Percentiles rank a stretch among this genome's conserved stretches.
phyloP scores from a whole-genome alignment of 2,888 invertebrate genomes.

The Hoplodrina blanda region DNA sequence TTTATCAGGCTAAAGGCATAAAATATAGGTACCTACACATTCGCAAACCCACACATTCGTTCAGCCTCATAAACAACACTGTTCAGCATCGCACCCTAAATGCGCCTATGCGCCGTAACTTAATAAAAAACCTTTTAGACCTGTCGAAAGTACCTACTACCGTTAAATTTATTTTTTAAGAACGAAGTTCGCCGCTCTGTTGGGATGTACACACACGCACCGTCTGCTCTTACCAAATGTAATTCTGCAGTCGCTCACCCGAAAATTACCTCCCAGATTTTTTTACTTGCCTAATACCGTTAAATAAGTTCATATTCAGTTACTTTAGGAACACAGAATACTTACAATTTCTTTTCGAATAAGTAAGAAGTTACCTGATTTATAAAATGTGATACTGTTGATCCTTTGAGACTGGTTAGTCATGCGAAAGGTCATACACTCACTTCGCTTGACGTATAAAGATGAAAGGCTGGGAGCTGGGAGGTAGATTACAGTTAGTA shows the following conservation, averaged over 20 bases:
- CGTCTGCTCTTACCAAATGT: slow-evolving; percentile 42
- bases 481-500: too few species aligned
- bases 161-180: slow-evolving; percentile 54
- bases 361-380: not conserved
- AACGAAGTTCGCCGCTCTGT: slow-evolving; percentile 31
- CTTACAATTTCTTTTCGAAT: not conserved
- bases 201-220: slow-evolving; percentile 7
- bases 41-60: not conserved
- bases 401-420: not conserved
- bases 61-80: slow-evolving; percentile 18
- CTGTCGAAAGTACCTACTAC: slow-evolving; percentile 36
- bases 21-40: not conserved
- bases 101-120: slow-evolving; percentile 47
- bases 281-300: slow-evolving; percentile 12
- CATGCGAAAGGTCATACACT: not conserved
- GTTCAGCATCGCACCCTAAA: slow-evolving; percentile 29
- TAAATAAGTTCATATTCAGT: slow-evolving; percentile 8
- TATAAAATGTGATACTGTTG: slow-evolving; percentile 6
- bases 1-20: not conserved
- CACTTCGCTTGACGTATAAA: too few species aligned
- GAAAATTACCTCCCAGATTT: slow-evolving; percentile 28
- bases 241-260: slow-evolving; percentile 40
- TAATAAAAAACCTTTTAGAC: slow-evolving; percentile 64
- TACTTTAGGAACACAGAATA: not conserved
- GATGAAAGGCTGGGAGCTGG: too few species aligned